These are phyloP conservation scores for Neoscelio sp. DNA, from an alignment of 2,888 invertebrate species.

Conservation along the genomic window DNA sequence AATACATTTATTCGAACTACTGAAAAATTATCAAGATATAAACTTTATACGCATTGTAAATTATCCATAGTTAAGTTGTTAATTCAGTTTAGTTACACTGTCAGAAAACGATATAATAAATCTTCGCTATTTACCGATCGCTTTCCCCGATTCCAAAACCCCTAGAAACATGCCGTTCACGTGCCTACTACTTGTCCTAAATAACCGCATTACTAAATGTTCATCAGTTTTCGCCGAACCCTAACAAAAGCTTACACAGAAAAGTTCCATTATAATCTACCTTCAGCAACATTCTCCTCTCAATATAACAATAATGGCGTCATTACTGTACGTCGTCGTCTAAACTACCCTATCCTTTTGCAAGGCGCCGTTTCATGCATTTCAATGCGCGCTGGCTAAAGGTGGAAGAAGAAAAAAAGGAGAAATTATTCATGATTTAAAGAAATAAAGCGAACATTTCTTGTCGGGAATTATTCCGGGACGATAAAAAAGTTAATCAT, in stretches of 20 bases:
- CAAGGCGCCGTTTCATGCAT: constrained; percentile 20
- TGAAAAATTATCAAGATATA: no score
- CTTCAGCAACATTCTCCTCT: constrained; percentile 5
- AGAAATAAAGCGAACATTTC: constrained; percentile 20
- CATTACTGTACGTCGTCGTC: constrained; percentile 19
- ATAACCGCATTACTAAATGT: constrained; percentile 29
- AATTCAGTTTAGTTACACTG: no score
- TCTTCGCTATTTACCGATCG: no score
- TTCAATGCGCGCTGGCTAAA: constrained; percentile 7
- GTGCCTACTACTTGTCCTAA: constrained; percentile 28
- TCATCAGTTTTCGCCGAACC: constrained; percentile 12
- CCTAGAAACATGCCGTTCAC: constrained; percentile 12
- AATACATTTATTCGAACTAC: no score
- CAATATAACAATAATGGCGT: constrained; percentile 32
- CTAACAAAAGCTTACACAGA: constrained; percentile 3
- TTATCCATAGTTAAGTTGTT: no score
- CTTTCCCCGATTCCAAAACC: no score
- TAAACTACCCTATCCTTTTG: constrained; percentile 24
- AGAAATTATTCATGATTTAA: constrained; percentile 34
- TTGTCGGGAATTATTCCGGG: neutral
- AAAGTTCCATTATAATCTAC: constrained; percentile 10
- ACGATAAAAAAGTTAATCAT: constrained; percentile 36
- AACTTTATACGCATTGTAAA: no score
- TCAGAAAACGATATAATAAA: no score
- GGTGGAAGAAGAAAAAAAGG: neutral